Conservation (phyloP, 2,113 vertebrate genomes). For the Solea solea region DNA sequence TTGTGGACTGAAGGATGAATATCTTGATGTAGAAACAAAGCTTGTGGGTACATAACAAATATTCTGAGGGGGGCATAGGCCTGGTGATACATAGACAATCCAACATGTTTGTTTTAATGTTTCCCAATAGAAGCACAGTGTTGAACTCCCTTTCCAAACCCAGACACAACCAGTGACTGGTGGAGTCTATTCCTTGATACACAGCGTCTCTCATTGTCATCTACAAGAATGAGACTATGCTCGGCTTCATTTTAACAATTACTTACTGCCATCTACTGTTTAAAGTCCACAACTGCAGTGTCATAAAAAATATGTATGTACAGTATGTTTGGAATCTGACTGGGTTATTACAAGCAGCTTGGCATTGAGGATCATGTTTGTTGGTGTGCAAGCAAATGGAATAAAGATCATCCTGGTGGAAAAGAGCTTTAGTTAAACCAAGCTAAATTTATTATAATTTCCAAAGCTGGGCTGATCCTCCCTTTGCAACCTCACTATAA, state of each 20-base stretch:
- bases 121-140: not conserved
- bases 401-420: conserved; percentile 45
- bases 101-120: conserved; percentile 16
- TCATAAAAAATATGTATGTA: not conserved
- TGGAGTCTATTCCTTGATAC: conserved; percentile 49
- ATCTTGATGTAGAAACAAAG: not conserved
- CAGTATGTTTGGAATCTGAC: not conserved
- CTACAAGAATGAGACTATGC: not conserved
- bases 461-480: conserved; percentile 39
- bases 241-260: not conserved
- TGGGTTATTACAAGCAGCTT: conserved; percentile 23
- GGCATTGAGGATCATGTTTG: conserved; percentile 41
- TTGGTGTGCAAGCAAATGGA: conserved; percentile 44
- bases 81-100: conserved; percentile 6
- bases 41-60: not conserved
- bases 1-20: too few species aligned
- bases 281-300: conserved; percentile 16
- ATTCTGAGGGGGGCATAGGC: not conserved
- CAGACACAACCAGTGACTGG: not conserved
- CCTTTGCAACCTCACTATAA: conserved; percentile 1
- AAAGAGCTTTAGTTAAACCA: conserved; percentile 48
- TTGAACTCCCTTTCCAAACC: not conserved
- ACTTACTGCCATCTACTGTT: conserved; percentile 62
- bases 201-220: conserved; percentile 69
- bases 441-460: conserved; percentile 51